These are phyloP conservation scores for Drosophila orena DNA, from an alignment of 1,140 invertebrate species.

Conservation along the genomic window DNA sequence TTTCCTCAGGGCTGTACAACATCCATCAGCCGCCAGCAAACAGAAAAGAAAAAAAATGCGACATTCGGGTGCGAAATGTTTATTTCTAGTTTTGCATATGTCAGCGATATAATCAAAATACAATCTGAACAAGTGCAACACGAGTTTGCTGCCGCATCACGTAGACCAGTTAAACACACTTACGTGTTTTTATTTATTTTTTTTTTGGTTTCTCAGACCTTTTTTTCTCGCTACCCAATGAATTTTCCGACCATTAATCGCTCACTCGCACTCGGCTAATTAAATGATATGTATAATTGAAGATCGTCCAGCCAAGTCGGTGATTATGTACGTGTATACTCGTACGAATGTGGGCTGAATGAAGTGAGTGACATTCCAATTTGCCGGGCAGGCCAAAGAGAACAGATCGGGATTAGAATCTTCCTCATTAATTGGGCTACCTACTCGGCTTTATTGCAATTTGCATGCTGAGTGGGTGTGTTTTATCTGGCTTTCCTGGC, in stretches of 20 bases:
- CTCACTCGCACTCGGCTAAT: conserved; percentile 29
- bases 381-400: not conserved
- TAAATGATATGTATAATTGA: conserved; percentile 46
- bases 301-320: conserved; percentile 19
- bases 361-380: conserved; percentile 38
- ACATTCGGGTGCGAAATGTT: conserved; percentile 11
- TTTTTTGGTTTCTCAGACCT: not conserved
- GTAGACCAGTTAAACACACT: not conserved
- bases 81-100: conserved; percentile 23
- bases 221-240: not conserved
- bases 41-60: not conserved
- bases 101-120: conserved; percentile 24
- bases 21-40: not conserved
- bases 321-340: not conserved
- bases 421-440: conserved; percentile 57
- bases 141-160: not conserved
- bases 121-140: not conserved
- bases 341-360: conserved; percentile 2
- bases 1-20: not conserved
- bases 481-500: not conserved
- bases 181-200: not conserved
- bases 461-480: conserved; percentile 48
- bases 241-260: conserved; percentile 14
- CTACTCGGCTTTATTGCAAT: conserved; percentile 54
- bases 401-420: conserved; percentile 24